Evolutionary conservation across 2,888 invertebrate genomes (phyloP).

Genomic region (Drosophila birchii): DNA sequence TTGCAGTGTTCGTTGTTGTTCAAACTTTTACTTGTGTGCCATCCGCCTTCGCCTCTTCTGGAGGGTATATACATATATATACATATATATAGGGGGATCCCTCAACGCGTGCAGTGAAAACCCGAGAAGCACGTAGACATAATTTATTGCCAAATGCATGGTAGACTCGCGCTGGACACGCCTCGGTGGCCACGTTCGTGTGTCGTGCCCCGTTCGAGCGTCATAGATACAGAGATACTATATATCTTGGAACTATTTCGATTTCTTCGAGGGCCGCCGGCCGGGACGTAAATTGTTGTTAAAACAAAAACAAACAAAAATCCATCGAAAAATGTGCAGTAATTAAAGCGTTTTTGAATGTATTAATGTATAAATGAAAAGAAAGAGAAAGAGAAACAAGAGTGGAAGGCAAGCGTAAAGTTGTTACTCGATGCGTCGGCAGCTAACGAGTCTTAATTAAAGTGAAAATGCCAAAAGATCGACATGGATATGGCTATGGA

Average conservation of each 20-base stretch:
- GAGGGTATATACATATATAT: neutral
- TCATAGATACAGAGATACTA: slow-evolving; percentile 17
- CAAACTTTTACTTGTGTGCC: slow-evolving; percentile 27
- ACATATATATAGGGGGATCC: neutral
- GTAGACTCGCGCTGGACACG: slow-evolving; percentile 70
- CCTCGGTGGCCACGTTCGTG: slow-evolving; percentile 63
- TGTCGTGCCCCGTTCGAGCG: slow-evolving; percentile 38
- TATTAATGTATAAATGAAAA: slow-evolving; percentile 9
- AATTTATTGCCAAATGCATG: slow-evolving; percentile 79
- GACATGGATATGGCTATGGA: slow-evolving; percentile 40
- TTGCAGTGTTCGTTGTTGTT: slow-evolving; percentile 6
- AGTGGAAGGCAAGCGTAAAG: slow-evolving; percentile 45
- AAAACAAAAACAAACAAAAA: slow-evolving; percentile 18
- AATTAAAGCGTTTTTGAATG: slow-evolving; percentile 57
- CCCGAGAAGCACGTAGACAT: slow-evolving; percentile 72
- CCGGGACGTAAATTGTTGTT: slow-evolving; percentile 56
- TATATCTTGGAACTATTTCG: slow-evolving; percentile 33
- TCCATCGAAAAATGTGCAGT: slow-evolving; percentile 60
- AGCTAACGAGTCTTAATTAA: slow-evolving; percentile 54
- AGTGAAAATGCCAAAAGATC: slow-evolving; percentile 60
- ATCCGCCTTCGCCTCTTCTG: slow-evolving; percentile 2
- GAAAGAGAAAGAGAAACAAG: slow-evolving; percentile 12
- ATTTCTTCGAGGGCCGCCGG: slow-evolving; percentile 35
- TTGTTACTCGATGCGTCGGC: slow-evolving; percentile 48
- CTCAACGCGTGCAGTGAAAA: slow-evolving; percentile 62